Evolutionary conservation across 2,797 vertebrate species (phyloP), one percentile per base, ranked within the genome.

Genomic region (Syngnathus acus): DNA sequence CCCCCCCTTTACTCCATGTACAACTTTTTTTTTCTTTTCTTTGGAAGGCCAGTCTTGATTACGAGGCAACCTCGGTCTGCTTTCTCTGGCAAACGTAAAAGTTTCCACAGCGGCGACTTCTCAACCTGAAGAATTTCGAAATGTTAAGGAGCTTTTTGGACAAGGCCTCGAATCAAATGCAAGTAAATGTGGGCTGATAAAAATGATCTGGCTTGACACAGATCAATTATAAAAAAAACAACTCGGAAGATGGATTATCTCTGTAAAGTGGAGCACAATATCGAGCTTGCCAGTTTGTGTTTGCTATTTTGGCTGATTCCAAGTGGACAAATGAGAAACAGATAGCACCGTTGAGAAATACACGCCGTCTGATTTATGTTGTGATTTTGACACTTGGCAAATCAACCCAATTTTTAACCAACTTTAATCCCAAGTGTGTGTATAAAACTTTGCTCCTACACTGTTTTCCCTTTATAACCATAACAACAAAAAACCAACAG

Each of bases 21-120:
- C 91, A 94, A 92, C 92, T 87, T 84, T 60, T 62, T 45, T 82
- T 88, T 84, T 86, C 89, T 92, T 90, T 90, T 78, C 66, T 75
- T 73, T 81, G 83, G 83, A 78, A 19, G 92, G 90, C 89, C 85
- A 84, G 60, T 70, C 69, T 72, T 19, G 78, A 77, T 79, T 81
- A 72, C 72, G 81, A 84, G 78, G 76, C 78, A 81, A 86, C 80
- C 86, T 82, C 79, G 72, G 77, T 78, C 73, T 87, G 81, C 87
- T 88, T 88, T 86, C 80, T 82, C 83, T 90, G 89, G 88, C 84
- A 86, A 69, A 70, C 50, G 37, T 60, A 65, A 65, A 82, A 81
- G 68, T 90, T 86, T 91, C 86, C 89, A 89, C 75, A 81, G 77
- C 77, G 79, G 82, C 77, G 84, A 73, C 88, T 83, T 86, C 88